Base-by-base conservation (phyloP, 2,888 invertebrate genomes). In the Tenthredo scrophulariae region DNA sequence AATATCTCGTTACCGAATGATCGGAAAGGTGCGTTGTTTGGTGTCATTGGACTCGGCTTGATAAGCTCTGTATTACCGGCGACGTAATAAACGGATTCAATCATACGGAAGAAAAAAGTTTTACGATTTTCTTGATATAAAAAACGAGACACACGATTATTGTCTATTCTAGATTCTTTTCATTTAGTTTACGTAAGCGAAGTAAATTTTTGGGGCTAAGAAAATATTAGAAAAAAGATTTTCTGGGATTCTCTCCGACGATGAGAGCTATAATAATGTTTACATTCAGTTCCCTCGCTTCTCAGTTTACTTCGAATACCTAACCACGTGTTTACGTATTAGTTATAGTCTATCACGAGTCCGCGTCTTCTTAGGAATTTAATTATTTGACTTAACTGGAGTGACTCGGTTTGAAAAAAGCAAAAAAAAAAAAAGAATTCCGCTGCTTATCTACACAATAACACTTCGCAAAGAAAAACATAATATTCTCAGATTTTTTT, bases 261-360 rank as follows among this genome's bases (percentile, higher is more conserved):
- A 33, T 67, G 33, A 67, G 67, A 67, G 67, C 33, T 67, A 33
- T 67, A 7, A 33, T 67, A 67, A 67, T 67, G 67, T 67, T 67
- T 67, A 67, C 67, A 15, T 33, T 33, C 26, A 67, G 29, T 33
- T 33, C 33, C 33, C 13, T 67, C 67, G 67, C 6, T 67, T 33
- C 33, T 33, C 15, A 67, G 67, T 33, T 67, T 18, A 67, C 29
- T 33, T 33, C 33, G 7, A 15, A 18, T 67, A 33, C 67, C 26
- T 54, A 54, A n/a, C 54, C 54, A 33, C 29, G 67, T 67, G 7
- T 67, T 67, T 33, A 33, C 67, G 29, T 18, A 18, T n/a, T 67
- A 46, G 33, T 67, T 33, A 67, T 18, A 6, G 67, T 62, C 62
- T 62, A 33, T 5, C 33, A 67, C 15, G 6, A 33, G 7, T 33